phyloP scores from a whole-genome alignment of 2,797 vertebrate species.

The Paratrypauchen microcephalus region DNA sequence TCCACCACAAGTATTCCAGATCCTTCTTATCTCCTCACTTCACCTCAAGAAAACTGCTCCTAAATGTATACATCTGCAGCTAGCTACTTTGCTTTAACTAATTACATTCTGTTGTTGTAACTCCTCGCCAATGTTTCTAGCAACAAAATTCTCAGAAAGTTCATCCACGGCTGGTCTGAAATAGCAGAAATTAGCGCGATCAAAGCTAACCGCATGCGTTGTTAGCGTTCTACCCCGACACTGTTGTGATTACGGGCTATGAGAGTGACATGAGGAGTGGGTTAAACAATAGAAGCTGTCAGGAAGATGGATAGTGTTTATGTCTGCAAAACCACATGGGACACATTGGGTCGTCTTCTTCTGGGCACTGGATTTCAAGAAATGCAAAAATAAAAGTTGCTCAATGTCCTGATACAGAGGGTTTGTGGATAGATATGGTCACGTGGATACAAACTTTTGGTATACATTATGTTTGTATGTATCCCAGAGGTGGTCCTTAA shows the following conservation, averaged over 20 bases:
- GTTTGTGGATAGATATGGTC: no score
- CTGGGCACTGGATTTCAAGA: slow-evolving; percentile 67
- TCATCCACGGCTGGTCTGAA: slow-evolving; percentile 34
- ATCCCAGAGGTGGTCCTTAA: no score
- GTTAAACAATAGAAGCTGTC: slow-evolving; percentile 65
- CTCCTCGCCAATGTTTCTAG: slow-evolving; percentile 38
- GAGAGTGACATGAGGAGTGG: slow-evolving; percentile 57
- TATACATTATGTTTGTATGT: no score
- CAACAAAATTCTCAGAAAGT: slow-evolving; percentile 33
- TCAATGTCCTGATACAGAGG: background rate
- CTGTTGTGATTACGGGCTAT: slow-evolving; percentile 61
- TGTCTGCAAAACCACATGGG: slow-evolving; percentile 52
- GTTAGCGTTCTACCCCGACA: slow-evolving; percentile 45
- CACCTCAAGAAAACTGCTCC: slow-evolving; percentile 5
- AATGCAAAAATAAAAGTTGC: slow-evolving; percentile 23
- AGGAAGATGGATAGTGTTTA: slow-evolving; percentile 69
- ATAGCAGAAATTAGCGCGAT: slow-evolving; percentile 52
- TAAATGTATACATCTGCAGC: background rate
- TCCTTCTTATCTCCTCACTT: slow-evolving; percentile 18
- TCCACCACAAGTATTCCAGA: background rate
- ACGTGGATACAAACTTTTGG: no score
- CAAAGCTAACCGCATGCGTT: slow-evolving; percentile 65
- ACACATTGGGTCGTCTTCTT: slow-evolving; percentile 61
- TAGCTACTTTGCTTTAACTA: slow-evolving; percentile 10
- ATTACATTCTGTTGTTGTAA: slow-evolving; percentile 34